phyloP scores from a whole-genome alignment of 2,797 vertebrate genomes.

The Protonibea diacanthus region DNA sequence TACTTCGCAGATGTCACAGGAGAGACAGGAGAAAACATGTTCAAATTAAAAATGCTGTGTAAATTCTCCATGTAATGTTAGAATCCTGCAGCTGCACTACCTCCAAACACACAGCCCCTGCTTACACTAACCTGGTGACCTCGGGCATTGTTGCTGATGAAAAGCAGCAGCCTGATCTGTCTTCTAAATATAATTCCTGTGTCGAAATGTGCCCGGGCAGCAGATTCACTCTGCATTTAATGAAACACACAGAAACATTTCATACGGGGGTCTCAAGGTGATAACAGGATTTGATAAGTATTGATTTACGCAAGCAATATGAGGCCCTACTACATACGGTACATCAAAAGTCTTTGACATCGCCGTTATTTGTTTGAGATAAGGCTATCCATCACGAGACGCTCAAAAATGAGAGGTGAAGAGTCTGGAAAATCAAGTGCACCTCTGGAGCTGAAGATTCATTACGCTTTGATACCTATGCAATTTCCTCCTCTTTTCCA shows the following conservation, averaged over 20 bases:
- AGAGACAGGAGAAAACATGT: slow-evolving; percentile 27
- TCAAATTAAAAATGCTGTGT: slow-evolving; percentile 52
- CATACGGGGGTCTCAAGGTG: slow-evolving; percentile 69
- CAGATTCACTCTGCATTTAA: slow-evolving; percentile 70
- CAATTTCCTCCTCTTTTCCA: slow-evolving; percentile 31
- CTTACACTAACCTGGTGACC: slow-evolving; percentile 43
- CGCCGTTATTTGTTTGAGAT: slow-evolving; percentile 63
- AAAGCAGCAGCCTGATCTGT: slow-evolving; percentile 51
- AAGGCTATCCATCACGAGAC: slow-evolving; percentile 67
- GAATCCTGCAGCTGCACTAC: slow-evolving; percentile 37
- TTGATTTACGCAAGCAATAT: slow-evolving; percentile 80
- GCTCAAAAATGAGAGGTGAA: slow-evolving; percentile 42
- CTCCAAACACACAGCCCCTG: slow-evolving; percentile 38
- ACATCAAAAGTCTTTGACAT: slow-evolving; percentile 71
- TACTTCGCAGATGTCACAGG: slow-evolving; percentile 53
- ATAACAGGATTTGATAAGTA: slow-evolving; percentile 78
- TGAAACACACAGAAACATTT: slow-evolving; percentile 68
- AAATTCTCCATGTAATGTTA: slow-evolving; percentile 40
- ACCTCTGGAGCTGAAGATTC: slow-evolving; percentile 29
- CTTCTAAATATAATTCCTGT: slow-evolving; percentile 55
- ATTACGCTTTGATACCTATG: slow-evolving; percentile 42
- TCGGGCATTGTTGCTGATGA: slow-evolving; percentile 47
- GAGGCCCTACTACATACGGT: slow-evolving; percentile 61
- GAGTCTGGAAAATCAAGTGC: neutral
- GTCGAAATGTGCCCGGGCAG: slow-evolving; percentile 60